A percentile compares a stretch with the other conserved stretches of the same genome.
These are phyloP conservation scores for Labeo rohita DNA, from an alignment of 2,113 vertebrate genomes.

Conservation along the genomic window DNA sequence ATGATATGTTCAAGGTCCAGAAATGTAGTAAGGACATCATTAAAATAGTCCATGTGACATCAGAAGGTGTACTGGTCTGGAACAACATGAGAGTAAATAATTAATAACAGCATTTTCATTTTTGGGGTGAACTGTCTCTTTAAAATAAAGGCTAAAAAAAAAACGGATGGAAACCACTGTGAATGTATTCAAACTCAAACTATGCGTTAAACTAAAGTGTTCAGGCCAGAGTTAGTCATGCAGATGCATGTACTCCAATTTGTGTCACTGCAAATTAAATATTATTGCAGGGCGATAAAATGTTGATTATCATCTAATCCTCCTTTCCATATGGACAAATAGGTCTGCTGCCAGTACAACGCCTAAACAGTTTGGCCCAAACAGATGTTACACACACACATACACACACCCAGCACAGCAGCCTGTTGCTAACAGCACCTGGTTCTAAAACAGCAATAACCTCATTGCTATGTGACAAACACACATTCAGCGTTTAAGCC, in stretches of 20 bases:
- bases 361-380: slow-evolving; percentile 58
- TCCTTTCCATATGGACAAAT: slow-evolving; percentile 74
- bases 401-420: slow-evolving; percentile 48
- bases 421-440: slow-evolving; percentile 74
- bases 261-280: slow-evolving; percentile 51
- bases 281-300: slow-evolving; percentile 60
- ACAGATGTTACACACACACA: slow-evolving; percentile 72
- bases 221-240: background rate
- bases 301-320: slow-evolving; percentile 66
- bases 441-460: slow-evolving; percentile 61
- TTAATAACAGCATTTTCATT: too few relatives aligned
- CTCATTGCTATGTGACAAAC: slow-evolving; percentile 42
- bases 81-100: too few relatives aligned
- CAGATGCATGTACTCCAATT: slow-evolving; percentile 1
- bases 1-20: too few relatives aligned
- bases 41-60: too few relatives aligned
- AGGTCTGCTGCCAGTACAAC: slow-evolving; percentile 66
- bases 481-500: background rate
- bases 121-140: too few relatives aligned
- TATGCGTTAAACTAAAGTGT: background rate
- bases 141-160: too few relatives aligned
- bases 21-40: too few relatives aligned
- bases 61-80: too few relatives aligned
- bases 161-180: too few relatives aligned
- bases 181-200: background rate